phyloP scores from a whole-genome alignment of 2,888 invertebrate genomes.

The Ochlodes sylvanus region DNA sequence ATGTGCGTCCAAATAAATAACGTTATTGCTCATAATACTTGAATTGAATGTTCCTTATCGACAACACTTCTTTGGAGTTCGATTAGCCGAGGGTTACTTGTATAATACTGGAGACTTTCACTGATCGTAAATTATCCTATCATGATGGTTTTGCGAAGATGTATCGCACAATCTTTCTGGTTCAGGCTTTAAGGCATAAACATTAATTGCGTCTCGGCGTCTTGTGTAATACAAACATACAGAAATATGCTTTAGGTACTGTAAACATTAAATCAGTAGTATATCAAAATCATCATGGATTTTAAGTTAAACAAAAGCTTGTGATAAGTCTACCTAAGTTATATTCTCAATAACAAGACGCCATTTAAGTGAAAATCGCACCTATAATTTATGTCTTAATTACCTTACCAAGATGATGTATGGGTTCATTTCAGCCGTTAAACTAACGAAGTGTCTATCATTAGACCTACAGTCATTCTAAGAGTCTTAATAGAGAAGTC shows the following conservation, averaged over 20 bases:
- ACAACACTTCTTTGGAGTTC: constrained; percentile 40
- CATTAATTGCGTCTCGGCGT: no score
- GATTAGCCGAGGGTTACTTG: constrained; percentile 2
- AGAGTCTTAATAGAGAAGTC: constrained; percentile 37
- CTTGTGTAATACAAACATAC: no score
- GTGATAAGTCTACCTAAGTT: constrained; percentile 12
- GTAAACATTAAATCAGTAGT: no score
- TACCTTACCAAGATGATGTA: constrained; percentile 13
- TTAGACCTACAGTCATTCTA: constrained; percentile 25
- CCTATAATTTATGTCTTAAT: constrained; percentile 29
- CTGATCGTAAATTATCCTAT: constrained; percentile 12
- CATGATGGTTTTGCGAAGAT: background rate
- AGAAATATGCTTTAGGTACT: background rate
- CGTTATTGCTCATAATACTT: background rate
- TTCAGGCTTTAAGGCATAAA: no score
- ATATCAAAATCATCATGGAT: no score
- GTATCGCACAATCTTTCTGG: no score
- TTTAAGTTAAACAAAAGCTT: no score
- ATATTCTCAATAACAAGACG: constrained; percentile 4
- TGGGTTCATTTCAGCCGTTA: constrained; percentile 29
- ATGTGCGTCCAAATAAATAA: constrained; percentile 44
- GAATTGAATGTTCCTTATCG: constrained; percentile 6
- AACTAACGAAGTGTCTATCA: constrained; percentile 36
- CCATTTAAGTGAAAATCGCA: constrained; percentile 30
- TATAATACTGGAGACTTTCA: constrained; percentile 1